Evolutionary conservation across 2,113 vertebrate species (phyloP).

Genomic region (Tursiops truncatus): DNA sequence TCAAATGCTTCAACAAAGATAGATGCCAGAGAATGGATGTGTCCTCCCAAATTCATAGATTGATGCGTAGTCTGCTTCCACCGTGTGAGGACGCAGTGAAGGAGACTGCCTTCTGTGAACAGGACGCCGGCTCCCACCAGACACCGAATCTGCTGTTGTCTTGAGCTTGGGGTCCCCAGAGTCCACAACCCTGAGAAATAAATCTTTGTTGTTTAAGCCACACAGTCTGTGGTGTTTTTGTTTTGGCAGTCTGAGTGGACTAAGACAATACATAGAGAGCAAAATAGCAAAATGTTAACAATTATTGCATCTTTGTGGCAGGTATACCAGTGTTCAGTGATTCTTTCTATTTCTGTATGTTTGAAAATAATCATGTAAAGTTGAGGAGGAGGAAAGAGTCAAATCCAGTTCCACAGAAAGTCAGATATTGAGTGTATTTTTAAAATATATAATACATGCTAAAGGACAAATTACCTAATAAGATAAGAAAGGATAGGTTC

Average conservation of each 20-base stretch:
- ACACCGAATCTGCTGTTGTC: background rate
- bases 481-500: background rate
- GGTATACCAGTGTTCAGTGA: background rate
- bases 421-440: background rate
- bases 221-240: background rate
- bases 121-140: background rate
- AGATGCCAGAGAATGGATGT: background rate
- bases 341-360: background rate
- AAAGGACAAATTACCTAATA: conserved; percentile 7
- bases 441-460: background rate
- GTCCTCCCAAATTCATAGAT: background rate
- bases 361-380: conserved; percentile 5
- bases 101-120: background rate
- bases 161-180: background rate
- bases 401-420: background rate
- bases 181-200: background rate
- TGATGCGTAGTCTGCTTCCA: background rate
- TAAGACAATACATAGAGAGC: background rate
- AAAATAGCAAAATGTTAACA: background rate
- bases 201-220: background rate
- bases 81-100: background rate
- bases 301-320: background rate
- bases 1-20: background rate
- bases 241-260: background rate
- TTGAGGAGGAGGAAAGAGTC: background rate